Evolutionary conservation across 2,888 invertebrate species (phyloP).

Genomic region (Chamaedrilus cognettii): DNA sequence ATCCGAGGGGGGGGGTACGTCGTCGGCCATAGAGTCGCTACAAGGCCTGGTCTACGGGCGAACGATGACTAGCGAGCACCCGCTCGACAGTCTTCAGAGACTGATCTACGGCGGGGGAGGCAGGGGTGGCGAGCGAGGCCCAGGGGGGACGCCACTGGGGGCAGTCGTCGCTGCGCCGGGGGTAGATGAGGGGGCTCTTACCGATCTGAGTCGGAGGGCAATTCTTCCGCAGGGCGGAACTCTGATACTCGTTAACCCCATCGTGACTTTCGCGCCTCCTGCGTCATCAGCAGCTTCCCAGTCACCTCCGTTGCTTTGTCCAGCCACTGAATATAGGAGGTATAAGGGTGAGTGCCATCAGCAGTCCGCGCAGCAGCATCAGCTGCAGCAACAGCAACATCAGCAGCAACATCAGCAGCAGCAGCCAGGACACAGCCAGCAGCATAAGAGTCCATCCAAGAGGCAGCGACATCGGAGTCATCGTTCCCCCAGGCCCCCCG

Average conservation of each 20-base stretch:
- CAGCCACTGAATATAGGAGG: constrained; percentile 7
- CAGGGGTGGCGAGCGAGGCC: neutral
- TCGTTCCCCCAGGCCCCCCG: no score
- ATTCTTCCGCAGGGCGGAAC: constrained; percentile 25
- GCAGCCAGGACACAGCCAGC: no score
- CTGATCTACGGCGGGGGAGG: constrained; percentile 77
- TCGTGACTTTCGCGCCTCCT: constrained; percentile 33
- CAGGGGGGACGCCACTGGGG: neutral
- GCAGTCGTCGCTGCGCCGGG: neutral
- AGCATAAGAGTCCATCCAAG: no score
- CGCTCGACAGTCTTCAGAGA: constrained; percentile 91
- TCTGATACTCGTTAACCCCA: constrained; percentile 37
- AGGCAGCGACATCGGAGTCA: no score
- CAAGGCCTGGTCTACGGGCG: constrained; percentile 55
- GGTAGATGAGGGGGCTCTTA: no score
- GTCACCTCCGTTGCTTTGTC: constrained; percentile 4
- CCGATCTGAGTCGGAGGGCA: neutral
- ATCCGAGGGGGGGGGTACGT: no score
- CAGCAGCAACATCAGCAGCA: neutral
- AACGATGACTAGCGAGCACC: constrained; percentile 68
- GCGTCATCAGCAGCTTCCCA: neutral
- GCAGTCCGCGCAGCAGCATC: constrained; percentile 7
- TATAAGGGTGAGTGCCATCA: neutral
- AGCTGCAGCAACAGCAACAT: neutral
- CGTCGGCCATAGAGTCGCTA: constrained; percentile 53